Evolutionary conservation across 35 echinoderm and acorn worm genomes (phyloP).

Genomic region (Apostichopus californicus): DNA sequence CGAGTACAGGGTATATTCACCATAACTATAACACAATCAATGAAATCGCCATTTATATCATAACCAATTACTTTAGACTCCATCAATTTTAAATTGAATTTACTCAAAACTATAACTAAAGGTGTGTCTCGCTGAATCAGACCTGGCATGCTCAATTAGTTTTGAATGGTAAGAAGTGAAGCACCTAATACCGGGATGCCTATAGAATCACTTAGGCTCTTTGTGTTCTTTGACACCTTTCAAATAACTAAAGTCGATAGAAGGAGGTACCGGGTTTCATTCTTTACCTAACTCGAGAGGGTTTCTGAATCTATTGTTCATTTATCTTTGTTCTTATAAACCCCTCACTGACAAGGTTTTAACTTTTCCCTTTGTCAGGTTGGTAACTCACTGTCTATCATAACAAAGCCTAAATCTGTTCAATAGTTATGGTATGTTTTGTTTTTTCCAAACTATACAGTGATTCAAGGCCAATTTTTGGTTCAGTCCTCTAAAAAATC

Average conservation of each 20-base stretch:
- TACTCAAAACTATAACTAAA: constrained; percentile 14
- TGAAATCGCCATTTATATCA: constrained; percentile 10
- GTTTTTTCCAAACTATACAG: not conserved
- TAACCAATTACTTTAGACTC: constrained; percentile 15
- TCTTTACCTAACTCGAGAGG: constrained; percentile 9
- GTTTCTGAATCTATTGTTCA: constrained; percentile 14
- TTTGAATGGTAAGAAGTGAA: not conserved
- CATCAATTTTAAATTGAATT: constrained; percentile 48
- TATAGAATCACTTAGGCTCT: constrained; percentile 8
- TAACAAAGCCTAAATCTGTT: constrained; percentile 35
- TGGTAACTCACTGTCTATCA: constrained; percentile 35
- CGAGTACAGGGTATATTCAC: too few species aligned
- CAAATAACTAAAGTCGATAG: constrained; percentile 27
- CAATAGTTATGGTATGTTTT: not conserved
- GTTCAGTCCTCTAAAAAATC: not conserved
- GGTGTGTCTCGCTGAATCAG: constrained; percentile 43
- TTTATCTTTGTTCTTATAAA: not conserved
- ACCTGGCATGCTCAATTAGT: constrained; percentile 32
- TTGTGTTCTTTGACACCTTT: constrained; percentile 30
- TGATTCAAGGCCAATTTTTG: constrained; percentile 42
- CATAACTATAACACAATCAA: not conserved
- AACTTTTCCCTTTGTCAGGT: constrained; percentile 27
- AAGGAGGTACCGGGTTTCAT: constrained; percentile 29
- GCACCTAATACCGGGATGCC: constrained; percentile 14
- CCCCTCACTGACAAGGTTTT: constrained; percentile 30